Evolutionary conservation across 2,888 invertebrate genomes (phyloP).

Genomic region (Mesopsocus fuscifrons): DNA sequence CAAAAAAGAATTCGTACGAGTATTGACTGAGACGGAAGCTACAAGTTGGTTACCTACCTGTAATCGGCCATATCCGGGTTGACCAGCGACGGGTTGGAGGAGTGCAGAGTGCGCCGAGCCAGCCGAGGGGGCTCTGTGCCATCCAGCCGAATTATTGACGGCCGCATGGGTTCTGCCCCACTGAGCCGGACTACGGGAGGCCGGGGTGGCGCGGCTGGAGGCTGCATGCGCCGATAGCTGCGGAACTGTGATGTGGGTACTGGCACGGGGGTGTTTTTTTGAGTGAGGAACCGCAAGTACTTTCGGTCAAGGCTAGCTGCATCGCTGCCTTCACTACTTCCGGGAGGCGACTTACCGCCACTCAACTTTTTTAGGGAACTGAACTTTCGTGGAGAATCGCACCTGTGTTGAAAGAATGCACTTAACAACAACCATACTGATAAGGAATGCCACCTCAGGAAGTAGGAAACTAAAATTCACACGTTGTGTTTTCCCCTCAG

Average conservation of each 20-base stretch:
- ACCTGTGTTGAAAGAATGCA: conserved; percentile 11
- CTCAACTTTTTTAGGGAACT: conserved; percentile 53
- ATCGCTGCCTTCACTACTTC: conserved; percentile 29
- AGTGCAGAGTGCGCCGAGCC: conserved; percentile 28
- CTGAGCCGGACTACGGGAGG: background rate
- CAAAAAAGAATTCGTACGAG: no score
- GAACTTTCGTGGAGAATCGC: conserved; percentile 33
- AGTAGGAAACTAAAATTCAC: background rate
- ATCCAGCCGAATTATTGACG: background rate
- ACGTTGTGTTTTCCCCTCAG: no score
- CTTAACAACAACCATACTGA: background rate
- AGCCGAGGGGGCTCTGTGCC: conserved; percentile 3
- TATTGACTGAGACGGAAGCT: no score
- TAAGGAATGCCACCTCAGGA: background rate
- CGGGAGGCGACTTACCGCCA: conserved; percentile 28
- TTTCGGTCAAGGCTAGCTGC: conserved; percentile 52
- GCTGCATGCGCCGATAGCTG: conserved; percentile 43
- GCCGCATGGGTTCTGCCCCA: background rate
- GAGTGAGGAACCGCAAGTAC: conserved; percentile 38
- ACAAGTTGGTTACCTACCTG: no score
- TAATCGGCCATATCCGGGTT: conserved; percentile 37
- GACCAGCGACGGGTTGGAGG: conserved; percentile 48
- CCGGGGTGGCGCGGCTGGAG: conserved; percentile 28
- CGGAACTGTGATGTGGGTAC: conserved; percentile 63
- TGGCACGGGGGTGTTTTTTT: conserved; percentile 31